phyloP scores from a whole-genome alignment of 2,797 vertebrate species.

The Peromyscus aztecus region DNA sequence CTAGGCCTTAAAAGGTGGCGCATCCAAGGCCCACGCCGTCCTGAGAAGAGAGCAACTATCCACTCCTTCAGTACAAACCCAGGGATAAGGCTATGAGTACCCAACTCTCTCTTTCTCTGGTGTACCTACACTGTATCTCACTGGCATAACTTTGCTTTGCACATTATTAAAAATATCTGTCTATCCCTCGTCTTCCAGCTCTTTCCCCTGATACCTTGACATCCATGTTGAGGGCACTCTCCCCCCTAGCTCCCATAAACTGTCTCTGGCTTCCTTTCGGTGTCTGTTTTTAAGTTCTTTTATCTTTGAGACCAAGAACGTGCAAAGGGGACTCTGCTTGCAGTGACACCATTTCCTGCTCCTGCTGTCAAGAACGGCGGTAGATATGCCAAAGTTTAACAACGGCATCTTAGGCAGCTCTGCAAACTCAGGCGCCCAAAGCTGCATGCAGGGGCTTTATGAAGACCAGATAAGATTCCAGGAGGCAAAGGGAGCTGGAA shows the following conservation, averaged over 20 bases:
- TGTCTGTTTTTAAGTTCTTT: not conserved
- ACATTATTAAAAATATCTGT: not conserved
- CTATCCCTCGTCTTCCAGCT: not conserved
- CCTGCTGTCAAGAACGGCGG: not conserved
- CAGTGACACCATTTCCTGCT: not conserved
- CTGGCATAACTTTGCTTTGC: not conserved
- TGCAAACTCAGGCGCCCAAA: not conserved
- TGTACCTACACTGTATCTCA: not conserved
- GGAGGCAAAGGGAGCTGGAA: not conserved
- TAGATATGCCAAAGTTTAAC: not conserved
- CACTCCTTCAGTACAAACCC: not conserved
- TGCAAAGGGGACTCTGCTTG: not conserved
- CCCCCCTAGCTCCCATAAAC: not conserved
- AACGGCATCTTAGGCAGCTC: not conserved
- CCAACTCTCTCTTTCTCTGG: not conserved
- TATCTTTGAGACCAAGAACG: not conserved
- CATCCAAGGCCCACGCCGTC: not conserved
- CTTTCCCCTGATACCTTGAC: not conserved
- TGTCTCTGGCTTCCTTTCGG: not conserved
- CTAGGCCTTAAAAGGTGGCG: not conserved
- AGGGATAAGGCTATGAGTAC: not conserved
- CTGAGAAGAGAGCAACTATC: not conserved
- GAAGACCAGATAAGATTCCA: not conserved
- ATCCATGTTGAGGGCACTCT: not conserved
- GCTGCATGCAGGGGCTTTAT: not conserved